phyloP scores from a whole-genome alignment of 2,113 vertebrate genomes.

The Heterotilapia buettikoferi region DNA sequence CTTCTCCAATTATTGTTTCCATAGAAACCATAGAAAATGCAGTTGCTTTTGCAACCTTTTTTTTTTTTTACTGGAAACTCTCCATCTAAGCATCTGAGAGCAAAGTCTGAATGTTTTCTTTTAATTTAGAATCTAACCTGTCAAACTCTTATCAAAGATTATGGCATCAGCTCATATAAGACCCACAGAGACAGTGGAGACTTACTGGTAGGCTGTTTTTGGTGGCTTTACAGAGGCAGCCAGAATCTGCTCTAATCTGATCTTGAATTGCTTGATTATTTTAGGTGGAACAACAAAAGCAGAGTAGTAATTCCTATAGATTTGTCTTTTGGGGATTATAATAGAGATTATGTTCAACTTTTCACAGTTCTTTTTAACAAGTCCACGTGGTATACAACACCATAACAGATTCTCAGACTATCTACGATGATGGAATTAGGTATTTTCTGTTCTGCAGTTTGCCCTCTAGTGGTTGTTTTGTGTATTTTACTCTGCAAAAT shows the following conservation, averaged over 20 bases:
- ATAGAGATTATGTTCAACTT: slow-evolving; percentile 54
- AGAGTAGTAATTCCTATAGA: slow-evolving; percentile 1
- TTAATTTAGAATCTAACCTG: neutral
- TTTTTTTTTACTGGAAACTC: neutral
- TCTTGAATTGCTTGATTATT: neutral
- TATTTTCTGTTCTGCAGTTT: neutral
- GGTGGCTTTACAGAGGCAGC: neutral
- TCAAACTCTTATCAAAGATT: neutral
- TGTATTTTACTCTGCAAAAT: neutral
- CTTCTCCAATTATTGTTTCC: slow-evolving; percentile 54
- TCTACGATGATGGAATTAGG: neutral
- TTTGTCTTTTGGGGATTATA: slow-evolving; percentile 63
- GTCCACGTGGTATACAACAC: slow-evolving; percentile 11
- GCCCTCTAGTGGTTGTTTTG: neutral
- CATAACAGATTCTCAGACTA: slow-evolving; percentile 3
- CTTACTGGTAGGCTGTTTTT: neutral
- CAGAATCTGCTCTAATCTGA: neutral
- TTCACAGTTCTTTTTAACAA: neutral
- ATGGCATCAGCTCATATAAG: neutral
- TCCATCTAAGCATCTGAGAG: slow-evolving; percentile 32
- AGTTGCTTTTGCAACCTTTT: slow-evolving; percentile 4
- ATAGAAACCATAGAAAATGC: slow-evolving; percentile 62
- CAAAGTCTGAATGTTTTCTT: slow-evolving; percentile 33
- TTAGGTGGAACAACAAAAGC: neutral
- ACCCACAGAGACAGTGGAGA: neutral